Percentiles rank a stretch among this genome's conserved stretches.
Conservation (phyloP, 1,140 invertebrate species). For the Drosophila kurseongensis region DNA sequence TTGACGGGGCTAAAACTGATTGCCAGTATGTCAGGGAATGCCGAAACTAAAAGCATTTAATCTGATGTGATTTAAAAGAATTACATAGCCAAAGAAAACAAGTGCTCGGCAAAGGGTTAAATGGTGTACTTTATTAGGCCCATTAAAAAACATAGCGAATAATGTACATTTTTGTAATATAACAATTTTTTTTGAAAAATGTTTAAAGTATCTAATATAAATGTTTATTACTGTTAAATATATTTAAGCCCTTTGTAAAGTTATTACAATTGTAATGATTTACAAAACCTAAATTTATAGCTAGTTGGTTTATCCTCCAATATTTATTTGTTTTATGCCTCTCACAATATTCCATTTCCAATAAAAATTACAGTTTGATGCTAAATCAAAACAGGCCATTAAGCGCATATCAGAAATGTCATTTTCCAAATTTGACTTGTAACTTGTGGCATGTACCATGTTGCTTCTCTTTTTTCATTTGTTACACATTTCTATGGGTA, state of each 20-base stretch:
- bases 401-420: conserved; percentile 31
- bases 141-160: not conserved
- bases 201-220: too few species aligned
- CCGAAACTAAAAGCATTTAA: conserved; percentile 26
- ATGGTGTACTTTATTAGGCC: not conserved
- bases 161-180: too few species aligned
- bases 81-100: not conserved
- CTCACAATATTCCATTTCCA: not conserved
- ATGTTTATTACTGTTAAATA: too few species aligned
- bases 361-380: conserved; percentile 8
- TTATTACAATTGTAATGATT: too few species aligned
- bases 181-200: too few species aligned
- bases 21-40: conserved; percentile 19
- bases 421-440: conserved; percentile 21
- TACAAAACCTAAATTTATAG: too few species aligned
- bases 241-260: too few species aligned
- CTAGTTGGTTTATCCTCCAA: too few species aligned
- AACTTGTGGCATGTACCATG: conserved; percentile 19
- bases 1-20: conserved; percentile 30
- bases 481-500: conserved; percentile 32
- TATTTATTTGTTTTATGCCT: not conserved
- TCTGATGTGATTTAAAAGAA: conserved; percentile 1
- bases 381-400: conserved; percentile 49
- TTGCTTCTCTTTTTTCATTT: conserved; percentile 21
- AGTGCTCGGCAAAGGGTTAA: not conserved